Percentiles rank a stretch among this genome's conserved stretches.
These are phyloP conservation scores for Mythimna pallens DNA, from an alignment of 2,888 invertebrate species.

Conservation along the genomic window DNA sequence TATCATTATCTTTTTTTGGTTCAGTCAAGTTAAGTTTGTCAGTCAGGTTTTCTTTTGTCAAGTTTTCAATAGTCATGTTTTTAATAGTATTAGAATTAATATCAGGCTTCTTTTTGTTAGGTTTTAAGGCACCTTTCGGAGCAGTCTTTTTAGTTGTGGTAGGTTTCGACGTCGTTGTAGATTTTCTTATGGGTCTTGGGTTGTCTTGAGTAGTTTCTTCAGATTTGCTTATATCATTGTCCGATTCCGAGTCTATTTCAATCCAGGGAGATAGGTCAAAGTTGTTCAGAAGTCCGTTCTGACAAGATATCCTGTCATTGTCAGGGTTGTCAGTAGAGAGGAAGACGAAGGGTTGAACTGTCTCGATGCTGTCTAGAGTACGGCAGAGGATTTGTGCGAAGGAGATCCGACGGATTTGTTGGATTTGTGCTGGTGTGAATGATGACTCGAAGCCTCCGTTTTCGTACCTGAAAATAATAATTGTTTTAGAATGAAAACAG, in stretches of 20 bases:
- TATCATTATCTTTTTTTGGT: slow-evolving; percentile 59
- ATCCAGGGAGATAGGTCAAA: slow-evolving; percentile 92
- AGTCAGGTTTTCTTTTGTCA: slow-evolving; percentile 46
- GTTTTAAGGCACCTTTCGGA: slow-evolving; percentile 60
- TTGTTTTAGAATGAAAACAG: too few species aligned
- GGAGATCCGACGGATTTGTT: slow-evolving; percentile 93
- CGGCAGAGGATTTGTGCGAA: slow-evolving; percentile 94
- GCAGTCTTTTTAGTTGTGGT: slow-evolving; percentile 72
- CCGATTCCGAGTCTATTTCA: slow-evolving; percentile 85
- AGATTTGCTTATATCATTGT: slow-evolving; percentile 82
- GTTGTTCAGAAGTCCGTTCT: slow-evolving; percentile 88
- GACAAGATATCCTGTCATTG: slow-evolving; percentile 91
- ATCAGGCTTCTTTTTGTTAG: slow-evolving; percentile 68
- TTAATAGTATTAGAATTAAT: slow-evolving; percentile 67
- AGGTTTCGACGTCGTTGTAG: slow-evolving; percentile 68
- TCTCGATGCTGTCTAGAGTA: slow-evolving; percentile 92
- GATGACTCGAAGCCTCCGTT: slow-evolving; percentile 94
- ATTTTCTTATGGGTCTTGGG: slow-evolving; percentile 69
- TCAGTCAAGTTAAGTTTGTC: slow-evolving; percentile 68
- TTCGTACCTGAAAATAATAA: slow-evolving; percentile 91
- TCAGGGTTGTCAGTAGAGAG: slow-evolving; percentile 91
- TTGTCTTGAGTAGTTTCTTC: slow-evolving; percentile 71
- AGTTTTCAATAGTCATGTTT: slow-evolving; percentile 67
- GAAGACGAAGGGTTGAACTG: slow-evolving; percentile 93
- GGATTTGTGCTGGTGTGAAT: slow-evolving; percentile 94